phyloP scores from a whole-genome alignment of 2,113 vertebrate genomes.

The Lepus timidus region DNA sequence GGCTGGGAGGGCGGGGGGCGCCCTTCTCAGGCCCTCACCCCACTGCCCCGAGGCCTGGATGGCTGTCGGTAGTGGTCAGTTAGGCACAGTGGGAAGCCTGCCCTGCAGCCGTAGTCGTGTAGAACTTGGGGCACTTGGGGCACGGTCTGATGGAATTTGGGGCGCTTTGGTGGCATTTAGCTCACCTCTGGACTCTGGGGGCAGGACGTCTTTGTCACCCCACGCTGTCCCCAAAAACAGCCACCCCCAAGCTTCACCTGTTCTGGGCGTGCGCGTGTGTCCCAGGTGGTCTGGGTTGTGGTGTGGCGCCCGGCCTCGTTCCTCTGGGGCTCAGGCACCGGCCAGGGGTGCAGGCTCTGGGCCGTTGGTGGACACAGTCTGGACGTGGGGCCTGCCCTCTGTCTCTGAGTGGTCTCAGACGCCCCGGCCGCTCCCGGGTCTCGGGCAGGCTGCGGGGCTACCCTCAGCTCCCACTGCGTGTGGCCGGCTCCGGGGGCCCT shows the following conservation, averaged over 20 bases:
- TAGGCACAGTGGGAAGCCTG: no score
- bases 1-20: neutral
- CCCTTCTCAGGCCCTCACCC: neutral
- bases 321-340: neutral
- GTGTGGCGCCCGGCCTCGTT: accelerated
- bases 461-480: accelerated
- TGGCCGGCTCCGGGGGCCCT: neutral
- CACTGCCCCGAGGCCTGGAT: no score
- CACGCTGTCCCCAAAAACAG: accelerated
- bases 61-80: no score
- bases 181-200: no score
- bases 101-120: no score
- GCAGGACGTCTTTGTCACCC: neutral
- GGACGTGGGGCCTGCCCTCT: neutral
- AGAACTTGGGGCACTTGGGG: no score
- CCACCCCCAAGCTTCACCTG: accelerated
- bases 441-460: no score
- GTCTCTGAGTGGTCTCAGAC: neutral
- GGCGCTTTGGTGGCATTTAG: no score
- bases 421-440: no score
- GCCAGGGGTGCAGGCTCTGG: accelerated
- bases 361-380: neutral
- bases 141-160: no score
- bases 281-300: accelerated
- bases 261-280: neutral